Evolutionary conservation across 2,797 vertebrate species (phyloP).

Genomic region (Sebastes trivittatus): DNA sequence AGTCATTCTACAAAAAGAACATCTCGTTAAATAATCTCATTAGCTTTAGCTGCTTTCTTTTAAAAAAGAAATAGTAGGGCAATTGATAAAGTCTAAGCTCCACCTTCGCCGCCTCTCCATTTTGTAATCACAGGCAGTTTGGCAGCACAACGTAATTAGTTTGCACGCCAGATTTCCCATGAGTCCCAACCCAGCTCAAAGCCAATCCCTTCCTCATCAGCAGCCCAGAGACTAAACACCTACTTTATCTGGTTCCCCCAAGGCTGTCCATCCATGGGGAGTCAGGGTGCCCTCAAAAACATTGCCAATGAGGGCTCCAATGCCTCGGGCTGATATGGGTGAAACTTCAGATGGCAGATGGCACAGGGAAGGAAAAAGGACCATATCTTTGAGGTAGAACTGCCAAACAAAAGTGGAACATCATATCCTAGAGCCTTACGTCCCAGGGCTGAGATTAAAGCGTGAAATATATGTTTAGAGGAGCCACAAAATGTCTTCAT

Average conservation of each 20-base stretch:
- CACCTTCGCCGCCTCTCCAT: slow-evolving; percentile 76
- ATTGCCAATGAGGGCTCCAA: slow-evolving; percentile 76
- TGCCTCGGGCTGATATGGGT: slow-evolving; percentile 81
- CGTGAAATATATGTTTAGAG: slow-evolving; percentile 71
- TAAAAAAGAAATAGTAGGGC: slow-evolving; percentile 70
- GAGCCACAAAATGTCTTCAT: slow-evolving; percentile 68
- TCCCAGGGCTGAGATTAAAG: slow-evolving; percentile 78
- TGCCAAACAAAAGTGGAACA: slow-evolving; percentile 79
- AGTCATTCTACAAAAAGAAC: slow-evolving; percentile 52
- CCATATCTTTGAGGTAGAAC: slow-evolving; percentile 80
- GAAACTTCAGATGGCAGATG: slow-evolving; percentile 86
- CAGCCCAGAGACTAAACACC: slow-evolving; percentile 84
- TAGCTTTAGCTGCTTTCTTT: slow-evolving; percentile 66
- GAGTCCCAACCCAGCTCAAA: slow-evolving; percentile 80
- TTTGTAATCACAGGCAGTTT: slow-evolving; percentile 82
- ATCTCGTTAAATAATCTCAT: slow-evolving; percentile 69
- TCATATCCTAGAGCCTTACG: slow-evolving; percentile 65
- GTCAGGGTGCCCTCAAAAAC: slow-evolving; percentile 80
- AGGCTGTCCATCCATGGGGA: slow-evolving; percentile 79
- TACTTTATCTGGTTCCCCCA: slow-evolving; percentile 82
- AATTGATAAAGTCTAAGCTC: slow-evolving; percentile 79
- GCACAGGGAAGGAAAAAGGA: slow-evolving; percentile 68
- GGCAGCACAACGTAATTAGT: slow-evolving; percentile 81
- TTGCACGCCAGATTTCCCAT: slow-evolving; percentile 86
- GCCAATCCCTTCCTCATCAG: slow-evolving; percentile 79